These are phyloP conservation scores for Crotalus helleri DNA, from an alignment of 2,113 vertebrate species.

Conservation along the genomic window DNA sequence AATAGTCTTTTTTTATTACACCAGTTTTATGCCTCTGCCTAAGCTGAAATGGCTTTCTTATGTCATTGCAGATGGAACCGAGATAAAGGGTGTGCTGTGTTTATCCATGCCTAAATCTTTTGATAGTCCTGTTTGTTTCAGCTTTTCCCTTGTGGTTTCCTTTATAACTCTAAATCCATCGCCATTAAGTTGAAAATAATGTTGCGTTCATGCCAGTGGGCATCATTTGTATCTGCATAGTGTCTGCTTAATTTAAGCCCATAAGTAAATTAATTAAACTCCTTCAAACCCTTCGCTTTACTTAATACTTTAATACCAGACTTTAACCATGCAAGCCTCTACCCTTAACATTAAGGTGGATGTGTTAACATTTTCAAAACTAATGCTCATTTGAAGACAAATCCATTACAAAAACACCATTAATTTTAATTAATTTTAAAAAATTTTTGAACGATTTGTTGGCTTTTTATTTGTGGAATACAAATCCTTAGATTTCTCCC, in stretches of 20 bases:
- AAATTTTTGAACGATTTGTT: not conserved
- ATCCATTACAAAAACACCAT: not conserved
- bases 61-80: conserved; percentile 26
- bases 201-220: conserved; percentile 14
- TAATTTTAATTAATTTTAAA: not conserved
- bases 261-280: not conserved
- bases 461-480: not conserved
- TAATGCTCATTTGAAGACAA: not conserved
- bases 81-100: conserved; percentile 33
- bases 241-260: not conserved
- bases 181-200: not conserved
- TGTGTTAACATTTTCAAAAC: not conserved
- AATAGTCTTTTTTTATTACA: conserved; percentile 59
- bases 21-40: conserved; percentile 49
- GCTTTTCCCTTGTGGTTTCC: not conserved
- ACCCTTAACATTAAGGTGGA: not conserved
- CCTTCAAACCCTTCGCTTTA: not conserved
- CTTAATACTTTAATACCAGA: not conserved
- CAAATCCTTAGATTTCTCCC: not conserved
- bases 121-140: conserved; percentile 31
- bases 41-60: conserved; percentile 41
- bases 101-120: conserved; percentile 33
- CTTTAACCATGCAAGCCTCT: not conserved
- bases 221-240: not conserved
- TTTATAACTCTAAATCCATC: conserved; percentile 18